These are phyloP conservation scores for Mesocricetus auratus DNA, from an alignment of 2,113 vertebrate genomes.

Conservation along the genomic window DNA sequence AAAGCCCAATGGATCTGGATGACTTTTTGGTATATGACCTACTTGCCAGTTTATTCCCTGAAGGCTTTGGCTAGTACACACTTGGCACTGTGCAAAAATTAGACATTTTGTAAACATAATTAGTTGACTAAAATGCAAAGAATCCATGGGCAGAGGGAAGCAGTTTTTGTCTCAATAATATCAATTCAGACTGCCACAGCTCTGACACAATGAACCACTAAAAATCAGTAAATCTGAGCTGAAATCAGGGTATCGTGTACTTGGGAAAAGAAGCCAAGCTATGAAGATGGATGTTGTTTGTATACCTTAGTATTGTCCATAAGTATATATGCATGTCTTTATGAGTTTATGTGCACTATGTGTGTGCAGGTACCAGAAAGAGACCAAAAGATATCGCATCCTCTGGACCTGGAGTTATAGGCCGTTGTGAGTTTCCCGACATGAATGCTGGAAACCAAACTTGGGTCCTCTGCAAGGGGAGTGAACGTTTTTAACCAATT, in stretches of 20 bases:
- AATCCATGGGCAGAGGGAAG: slow-evolving; percentile 81
- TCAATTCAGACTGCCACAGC: slow-evolving; percentile 71
- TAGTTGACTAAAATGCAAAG: slow-evolving; percentile 91
- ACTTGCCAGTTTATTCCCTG: slow-evolving; percentile 93
- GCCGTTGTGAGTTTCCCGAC: neutral
- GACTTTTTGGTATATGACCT: slow-evolving; percentile 92
- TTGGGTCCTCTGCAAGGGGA: neutral
- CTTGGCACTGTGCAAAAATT: slow-evolving; percentile 88
- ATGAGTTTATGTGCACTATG: neutral
- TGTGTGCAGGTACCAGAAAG: too few relatives aligned
- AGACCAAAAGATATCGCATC: neutral
- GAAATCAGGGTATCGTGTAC: neutral
- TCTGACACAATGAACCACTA: slow-evolving; percentile 56
- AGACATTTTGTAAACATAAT: slow-evolving; percentile 96
- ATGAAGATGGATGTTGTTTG: neutral
- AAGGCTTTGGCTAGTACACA: slow-evolving; percentile 89
- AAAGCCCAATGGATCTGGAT: slow-evolving; percentile 90
- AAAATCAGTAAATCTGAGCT: neutral
- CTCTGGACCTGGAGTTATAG: too few relatives aligned
- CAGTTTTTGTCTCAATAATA: slow-evolving; percentile 59
- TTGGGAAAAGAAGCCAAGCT: neutral
- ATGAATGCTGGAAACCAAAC: too few relatives aligned
- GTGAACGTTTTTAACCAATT: neutral
- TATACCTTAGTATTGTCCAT: neutral
- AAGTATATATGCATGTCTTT: neutral